A percentile compares a stretch with the other conserved stretches of the same genome.
Conservation (phyloP, 2,797 vertebrate species). For the Ibycter americanus region DNA sequence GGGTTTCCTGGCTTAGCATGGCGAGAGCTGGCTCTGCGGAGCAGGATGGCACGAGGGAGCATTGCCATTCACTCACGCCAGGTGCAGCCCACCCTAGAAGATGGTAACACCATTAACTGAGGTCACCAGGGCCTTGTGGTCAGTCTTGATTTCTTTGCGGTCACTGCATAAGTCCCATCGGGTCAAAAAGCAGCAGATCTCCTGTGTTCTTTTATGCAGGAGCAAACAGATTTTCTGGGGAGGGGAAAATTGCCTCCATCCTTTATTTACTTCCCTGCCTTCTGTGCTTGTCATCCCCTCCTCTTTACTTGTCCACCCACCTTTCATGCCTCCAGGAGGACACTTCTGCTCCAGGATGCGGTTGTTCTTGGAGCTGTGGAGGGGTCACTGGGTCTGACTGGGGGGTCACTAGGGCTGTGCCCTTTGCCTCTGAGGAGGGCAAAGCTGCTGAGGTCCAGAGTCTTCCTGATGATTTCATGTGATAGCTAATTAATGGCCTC, state of each 20-base stretch:
- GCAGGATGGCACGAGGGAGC: not conserved
- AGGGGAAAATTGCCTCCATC: not conserved
- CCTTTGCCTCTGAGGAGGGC: conserved; percentile 29
- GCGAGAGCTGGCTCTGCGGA: not conserved
- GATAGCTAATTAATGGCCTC: conserved; percentile 74
- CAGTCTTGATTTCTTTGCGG: not conserved
- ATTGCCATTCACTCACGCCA: not conserved
- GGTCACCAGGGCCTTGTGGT: not conserved
- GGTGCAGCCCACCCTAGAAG: not conserved
- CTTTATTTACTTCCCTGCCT: not conserved
- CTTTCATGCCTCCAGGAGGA: not conserved
- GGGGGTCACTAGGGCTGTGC: not conserved
- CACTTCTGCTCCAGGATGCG: not conserved
- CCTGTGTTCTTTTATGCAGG: not conserved
- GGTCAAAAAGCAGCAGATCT: not conserved
- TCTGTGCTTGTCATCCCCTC: not conserved
- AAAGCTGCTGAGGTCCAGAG: conserved; percentile 52
- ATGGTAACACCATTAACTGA: not conserved
- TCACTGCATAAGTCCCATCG: not conserved
- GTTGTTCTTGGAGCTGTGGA: not conserved
- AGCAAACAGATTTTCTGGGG: not conserved
- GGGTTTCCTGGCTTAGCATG: not conserved
- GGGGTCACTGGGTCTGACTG: not conserved
- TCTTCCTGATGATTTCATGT: conserved; percentile 65
- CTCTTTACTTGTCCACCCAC: not conserved